Evolutionary conservation across 1,140 invertebrate species (phyloP).

Genomic region (Drosophila navojoa): DNA sequence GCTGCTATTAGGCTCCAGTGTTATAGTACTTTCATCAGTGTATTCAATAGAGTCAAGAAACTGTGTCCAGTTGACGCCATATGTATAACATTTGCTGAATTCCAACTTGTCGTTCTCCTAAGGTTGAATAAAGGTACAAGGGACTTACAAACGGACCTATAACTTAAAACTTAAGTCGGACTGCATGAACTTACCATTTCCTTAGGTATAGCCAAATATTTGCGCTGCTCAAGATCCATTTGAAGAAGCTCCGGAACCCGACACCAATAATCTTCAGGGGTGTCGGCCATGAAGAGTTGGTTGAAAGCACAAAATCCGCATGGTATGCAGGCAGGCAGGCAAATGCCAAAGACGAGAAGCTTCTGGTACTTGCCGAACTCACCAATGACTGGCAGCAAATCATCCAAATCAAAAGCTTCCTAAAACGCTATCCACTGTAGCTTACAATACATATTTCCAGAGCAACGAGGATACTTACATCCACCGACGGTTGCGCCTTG

Average conservation of each 20-base stretch:
- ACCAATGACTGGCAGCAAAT: conserved; percentile 92
- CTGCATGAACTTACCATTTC: conserved; percentile 64
- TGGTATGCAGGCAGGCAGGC: conserved; percentile 93
- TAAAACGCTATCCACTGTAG: conserved; percentile 47
- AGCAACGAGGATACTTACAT: conserved; percentile 39
- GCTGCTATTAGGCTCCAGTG: conserved; percentile 84
- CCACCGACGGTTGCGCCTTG: conserved; percentile 54
- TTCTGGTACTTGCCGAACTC: conserved; percentile 95
- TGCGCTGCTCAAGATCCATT: conserved; percentile 86
- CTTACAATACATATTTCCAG: not conserved
- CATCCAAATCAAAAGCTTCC: conserved; percentile 90
- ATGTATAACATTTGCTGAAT: conserved; percentile 87
- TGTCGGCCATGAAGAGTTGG: conserved; percentile 94
- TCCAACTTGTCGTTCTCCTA: conserved; percentile 84
- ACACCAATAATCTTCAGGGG: conserved; percentile 91
- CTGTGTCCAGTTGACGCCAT: conserved; percentile 89
- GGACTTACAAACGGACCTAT: not conserved
- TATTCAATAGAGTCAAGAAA: conserved; percentile 76
- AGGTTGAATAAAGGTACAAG: not conserved
- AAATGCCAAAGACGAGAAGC: conserved; percentile 92
- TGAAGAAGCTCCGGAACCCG: conserved; percentile 87
- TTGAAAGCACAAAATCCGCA: conserved; percentile 96
- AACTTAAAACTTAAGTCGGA: too few relatives aligned
- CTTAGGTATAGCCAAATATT: conserved; percentile 87
- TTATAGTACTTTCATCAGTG: conserved; percentile 58